phyloP scores from a whole-genome alignment of 2,113 vertebrate genomes.

The Hyla sarda region DNA sequence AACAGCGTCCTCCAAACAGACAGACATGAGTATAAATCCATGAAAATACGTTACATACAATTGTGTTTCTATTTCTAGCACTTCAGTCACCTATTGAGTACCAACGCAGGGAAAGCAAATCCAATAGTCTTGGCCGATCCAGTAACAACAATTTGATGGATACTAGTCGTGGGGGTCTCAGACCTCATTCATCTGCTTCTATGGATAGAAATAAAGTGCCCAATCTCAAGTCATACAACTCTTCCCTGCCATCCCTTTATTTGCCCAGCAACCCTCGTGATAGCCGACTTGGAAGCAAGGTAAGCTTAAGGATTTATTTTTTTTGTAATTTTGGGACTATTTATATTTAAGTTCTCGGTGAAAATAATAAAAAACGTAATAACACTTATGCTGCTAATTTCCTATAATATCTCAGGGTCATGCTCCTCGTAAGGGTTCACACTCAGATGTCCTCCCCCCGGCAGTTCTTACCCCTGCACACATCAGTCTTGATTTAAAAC shows the following conservation, averaged over 20 bases:
- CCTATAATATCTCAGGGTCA: conserved; percentile 55
- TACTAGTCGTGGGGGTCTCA: conserved; percentile 68
- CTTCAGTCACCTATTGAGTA: conserved; percentile 93
- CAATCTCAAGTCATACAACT: conserved; percentile 80
- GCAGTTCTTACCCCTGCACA: conserved; percentile 72
- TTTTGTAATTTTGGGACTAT: neutral
- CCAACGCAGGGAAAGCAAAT: conserved; percentile 89
- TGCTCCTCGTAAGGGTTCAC: conserved; percentile 66
- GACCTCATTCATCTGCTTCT: conserved; percentile 83
- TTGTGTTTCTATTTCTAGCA: conserved; percentile 69
- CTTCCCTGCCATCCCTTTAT: conserved; percentile 84
- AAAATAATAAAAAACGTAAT: neutral
- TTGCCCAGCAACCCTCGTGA: conserved; percentile 69
- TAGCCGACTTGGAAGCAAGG: conserved; percentile 57
- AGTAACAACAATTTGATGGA: conserved; percentile 62
- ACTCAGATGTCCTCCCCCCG: conserved; percentile 65
- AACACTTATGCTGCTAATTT: neutral
- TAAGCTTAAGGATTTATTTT: neutral
- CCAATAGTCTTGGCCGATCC: conserved; percentile 85
- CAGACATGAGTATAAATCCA: neutral
- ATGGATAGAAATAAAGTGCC: conserved; percentile 80
- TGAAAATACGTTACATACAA: neutral
- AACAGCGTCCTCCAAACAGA: too few species aligned
- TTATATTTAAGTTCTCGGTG: neutral
- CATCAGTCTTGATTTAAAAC: conserved; percentile 73